Percentiles rank a stretch among this genome's conserved stretches.
phyloP scores from a whole-genome alignment of 2,888 invertebrate genomes.

The Ormyrus rosae region DNA sequence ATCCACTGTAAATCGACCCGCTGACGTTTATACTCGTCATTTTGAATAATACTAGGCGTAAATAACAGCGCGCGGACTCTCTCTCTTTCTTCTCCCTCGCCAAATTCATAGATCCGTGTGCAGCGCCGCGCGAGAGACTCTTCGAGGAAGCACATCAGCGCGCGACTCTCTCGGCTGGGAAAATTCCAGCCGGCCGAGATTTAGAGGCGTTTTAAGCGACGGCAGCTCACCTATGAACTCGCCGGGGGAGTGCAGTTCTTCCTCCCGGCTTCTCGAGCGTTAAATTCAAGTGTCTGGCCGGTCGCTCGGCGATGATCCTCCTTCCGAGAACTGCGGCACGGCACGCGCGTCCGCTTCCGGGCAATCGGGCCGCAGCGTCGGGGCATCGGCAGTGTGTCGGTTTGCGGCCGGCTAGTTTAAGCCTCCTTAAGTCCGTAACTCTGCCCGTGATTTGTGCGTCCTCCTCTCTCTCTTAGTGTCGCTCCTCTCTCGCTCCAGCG shows the following conservation, averaged over 20 bases:
- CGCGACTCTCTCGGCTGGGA: too few species aligned
- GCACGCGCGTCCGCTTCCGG: conserved; percentile 7
- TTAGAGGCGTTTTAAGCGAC: too few species aligned
- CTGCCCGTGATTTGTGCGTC: conserved; percentile 73
- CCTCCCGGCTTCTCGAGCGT: neutral
- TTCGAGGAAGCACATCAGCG: too few species aligned
- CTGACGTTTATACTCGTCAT: conserved; percentile 73
- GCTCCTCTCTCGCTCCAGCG: conserved; percentile 19
- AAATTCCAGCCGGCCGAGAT: too few species aligned
- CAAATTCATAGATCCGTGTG: conserved; percentile 37
- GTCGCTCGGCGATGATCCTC: neutral
- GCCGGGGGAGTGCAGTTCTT: too few species aligned
- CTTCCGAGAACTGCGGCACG: neutral
- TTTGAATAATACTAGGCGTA: conserved; percentile 71
- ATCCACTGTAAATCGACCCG: conserved; percentile 67
- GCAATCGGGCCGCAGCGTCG: neutral
- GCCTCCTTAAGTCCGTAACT: conserved; percentile 75
- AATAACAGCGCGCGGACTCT: conserved; percentile 66
- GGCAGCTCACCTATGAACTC: too few species aligned
- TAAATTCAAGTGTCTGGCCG: neutral
- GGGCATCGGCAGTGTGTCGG: conserved; percentile 31
- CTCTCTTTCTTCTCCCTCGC: neutral
- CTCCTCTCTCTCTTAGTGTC: conserved; percentile 14
- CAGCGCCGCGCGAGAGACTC: neutral
- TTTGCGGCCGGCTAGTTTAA: conserved; percentile 61